phyloP scores from a whole-genome alignment of 2,797 vertebrate genomes.

The Pseudochromis fuscus region DNA sequence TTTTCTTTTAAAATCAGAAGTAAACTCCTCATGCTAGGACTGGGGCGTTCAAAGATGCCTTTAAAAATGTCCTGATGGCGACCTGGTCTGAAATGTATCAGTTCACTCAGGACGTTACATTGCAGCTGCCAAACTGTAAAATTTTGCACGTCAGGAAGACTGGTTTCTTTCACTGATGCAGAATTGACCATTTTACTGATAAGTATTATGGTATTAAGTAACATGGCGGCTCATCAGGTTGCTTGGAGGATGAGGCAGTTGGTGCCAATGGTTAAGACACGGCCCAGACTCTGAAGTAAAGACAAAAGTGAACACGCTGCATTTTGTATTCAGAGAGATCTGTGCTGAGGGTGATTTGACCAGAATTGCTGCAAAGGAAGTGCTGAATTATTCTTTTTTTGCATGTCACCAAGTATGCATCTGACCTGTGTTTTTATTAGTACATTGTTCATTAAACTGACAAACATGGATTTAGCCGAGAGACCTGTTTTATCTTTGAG shows the following conservation, averaged over 20 bases:
- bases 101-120: slow-evolving; percentile 4
- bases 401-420: neutral
- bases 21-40: too few relatives aligned
- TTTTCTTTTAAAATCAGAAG: too few relatives aligned
- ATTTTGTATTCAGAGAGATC: slow-evolving; percentile 3
- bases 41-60: neutral
- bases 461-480: neutral
- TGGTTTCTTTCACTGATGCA: neutral
- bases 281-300: neutral
- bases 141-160: neutral
- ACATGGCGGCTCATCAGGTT: slow-evolving; percentile 9
- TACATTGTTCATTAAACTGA: neutral
- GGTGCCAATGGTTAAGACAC: neutral
- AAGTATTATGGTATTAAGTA: neutral
- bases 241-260: neutral
- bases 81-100: slow-evolving; percentile 2
- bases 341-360: slow-evolving; percentile 1
- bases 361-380: slow-evolving; percentile 4
- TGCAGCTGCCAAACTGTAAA: slow-evolving; percentile 7
- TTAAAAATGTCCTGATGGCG: slow-evolving; percentile 1
- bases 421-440: neutral
- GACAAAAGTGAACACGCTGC: neutral
- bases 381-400: neutral
- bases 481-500: neutral
- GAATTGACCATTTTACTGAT: slow-evolving; percentile 10